These are phyloP conservation scores for Propithecus perrieri DNA, from an alignment of 2,797 vertebrate genomes.

Conservation along the genomic window DNA sequence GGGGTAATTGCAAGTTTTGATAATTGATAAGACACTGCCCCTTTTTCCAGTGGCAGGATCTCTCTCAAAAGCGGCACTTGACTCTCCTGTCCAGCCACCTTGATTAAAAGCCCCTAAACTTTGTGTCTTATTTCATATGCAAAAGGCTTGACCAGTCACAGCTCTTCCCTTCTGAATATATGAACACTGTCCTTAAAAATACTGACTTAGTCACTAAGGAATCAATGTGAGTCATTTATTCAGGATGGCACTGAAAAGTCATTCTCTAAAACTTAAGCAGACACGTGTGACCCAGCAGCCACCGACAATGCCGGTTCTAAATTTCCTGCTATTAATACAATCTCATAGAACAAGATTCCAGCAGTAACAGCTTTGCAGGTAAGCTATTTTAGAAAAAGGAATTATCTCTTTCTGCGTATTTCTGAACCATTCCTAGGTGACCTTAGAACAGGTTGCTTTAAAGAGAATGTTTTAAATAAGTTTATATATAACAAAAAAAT, in stretches of 20 bases:
- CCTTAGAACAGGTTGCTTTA: neutral
- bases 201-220: neutral
- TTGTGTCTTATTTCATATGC: neutral
- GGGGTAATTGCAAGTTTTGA: slow-evolving; percentile 76
- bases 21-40: slow-evolving; percentile 75
- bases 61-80: slow-evolving; percentile 34
- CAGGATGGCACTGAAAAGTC: neutral
- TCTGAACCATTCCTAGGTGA: neutral
- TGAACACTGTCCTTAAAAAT: neutral
- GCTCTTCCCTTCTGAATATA: neutral
- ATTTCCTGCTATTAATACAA: neutral
- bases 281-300: neutral
- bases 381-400: neutral
- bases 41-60: slow-evolving; percentile 52
- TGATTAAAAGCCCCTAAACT: slow-evolving; percentile 22
- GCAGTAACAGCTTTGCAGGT: neutral
- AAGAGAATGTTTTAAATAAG: neutral
- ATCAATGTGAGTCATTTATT: neutral
- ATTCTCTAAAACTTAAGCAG: neutral
- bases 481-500: neutral
- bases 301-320: fast-evolving
- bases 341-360: neutral
- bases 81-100: neutral
- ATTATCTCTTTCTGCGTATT: neutral
- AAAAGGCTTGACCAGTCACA: neutral